Conservation (phyloP, 2,113 vertebrate species). For the Lamprologus callipterus region DNA sequence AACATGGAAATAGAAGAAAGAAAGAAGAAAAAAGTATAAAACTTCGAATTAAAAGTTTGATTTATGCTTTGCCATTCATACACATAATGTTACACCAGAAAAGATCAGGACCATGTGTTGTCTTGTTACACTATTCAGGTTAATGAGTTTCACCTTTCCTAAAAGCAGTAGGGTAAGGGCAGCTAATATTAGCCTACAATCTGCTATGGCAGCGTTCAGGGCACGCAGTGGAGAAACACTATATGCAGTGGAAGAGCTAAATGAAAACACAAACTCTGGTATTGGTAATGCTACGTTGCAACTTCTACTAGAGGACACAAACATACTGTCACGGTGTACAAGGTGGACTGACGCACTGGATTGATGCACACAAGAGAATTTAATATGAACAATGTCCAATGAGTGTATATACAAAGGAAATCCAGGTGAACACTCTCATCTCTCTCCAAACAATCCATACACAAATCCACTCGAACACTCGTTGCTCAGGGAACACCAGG, state of each 20-base stretch:
- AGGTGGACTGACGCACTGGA: background rate
- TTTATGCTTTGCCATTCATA: background rate
- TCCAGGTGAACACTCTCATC: background rate
- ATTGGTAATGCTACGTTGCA: background rate
- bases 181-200: background rate
- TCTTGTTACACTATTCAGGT: background rate
- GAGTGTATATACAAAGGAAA: background rate
- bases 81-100: background rate
- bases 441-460: background rate
- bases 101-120: background rate
- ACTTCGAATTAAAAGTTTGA: background rate
- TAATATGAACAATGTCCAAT: background rate
- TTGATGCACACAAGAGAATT: background rate
- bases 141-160: background rate
- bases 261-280: background rate
- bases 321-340: background rate
- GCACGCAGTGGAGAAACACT: background rate
- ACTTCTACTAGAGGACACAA: background rate
- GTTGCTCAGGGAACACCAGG: background rate
- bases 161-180: background rate
- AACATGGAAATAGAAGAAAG: background rate
- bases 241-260: background rate
- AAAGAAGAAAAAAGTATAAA: background rate
- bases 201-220: background rate
- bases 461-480: accelerated